Base-by-base conservation (phyloP, 2,113 vertebrate genomes). In the Saguinus imperator region DNA sequence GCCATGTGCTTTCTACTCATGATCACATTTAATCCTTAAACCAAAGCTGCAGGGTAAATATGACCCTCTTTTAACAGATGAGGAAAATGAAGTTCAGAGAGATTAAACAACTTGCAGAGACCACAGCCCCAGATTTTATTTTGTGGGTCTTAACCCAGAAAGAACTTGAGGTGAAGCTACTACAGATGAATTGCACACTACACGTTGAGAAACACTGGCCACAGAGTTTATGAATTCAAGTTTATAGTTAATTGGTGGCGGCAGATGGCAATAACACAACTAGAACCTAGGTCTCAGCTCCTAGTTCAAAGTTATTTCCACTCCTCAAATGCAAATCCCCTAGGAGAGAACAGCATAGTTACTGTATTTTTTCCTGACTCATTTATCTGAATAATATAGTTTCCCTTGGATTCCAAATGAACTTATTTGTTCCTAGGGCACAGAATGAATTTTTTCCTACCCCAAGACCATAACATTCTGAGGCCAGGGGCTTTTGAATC, bases 401-500 rank as follows among this genome's bases (percentile, higher is more conserved):
- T 52, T 83, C 68, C 85, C 32, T 90, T 27, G 75, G 40, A 35
- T 20, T 93, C 68, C 45, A 83, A 43, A 79, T 52, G 40, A 97
- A 82, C 25, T 94, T 58, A 25, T 73, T 85, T 90, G 85, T 75
- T 96, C 70, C 68, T 75, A 73, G 40, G 50, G 20, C 64, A 88
- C 27, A 92, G 70, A 73, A 94, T 81, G 23, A 95, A 64, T 50
- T 92, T 80, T 93, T 94, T 90, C 64, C 92, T 61, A 90, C 40
- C n/a, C 61, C 21, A 57, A 93, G 21, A 75, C 52, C 72, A 11
- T 82, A 79, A 89, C 2, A 66, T 18, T 88, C 55, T 40, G 50
- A 91, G 66, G 64, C 84, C 88, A 96, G 43, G 35, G 50, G 27
- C 23, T 95, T 91, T 90, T 92, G 50, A 58, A 95, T 76, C 86